Conservation (phyloP, 2,797 vertebrate genomes). For the Cirrhinus mrigala region DNA sequence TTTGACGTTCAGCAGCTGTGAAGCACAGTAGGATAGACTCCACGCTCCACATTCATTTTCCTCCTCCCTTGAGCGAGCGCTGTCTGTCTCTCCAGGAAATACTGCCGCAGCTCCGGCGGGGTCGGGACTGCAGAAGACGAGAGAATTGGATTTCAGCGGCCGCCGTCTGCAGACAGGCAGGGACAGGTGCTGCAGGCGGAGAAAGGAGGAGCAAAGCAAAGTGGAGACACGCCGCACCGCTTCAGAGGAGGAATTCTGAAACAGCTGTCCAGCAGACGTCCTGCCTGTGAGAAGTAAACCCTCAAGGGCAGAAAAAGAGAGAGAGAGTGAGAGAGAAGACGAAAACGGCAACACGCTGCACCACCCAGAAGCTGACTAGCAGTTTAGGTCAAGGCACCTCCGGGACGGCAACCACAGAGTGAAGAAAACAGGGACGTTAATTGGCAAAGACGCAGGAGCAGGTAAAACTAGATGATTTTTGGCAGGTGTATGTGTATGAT, state of each 20-base stretch:
- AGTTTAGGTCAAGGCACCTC: constrained; percentile 42
- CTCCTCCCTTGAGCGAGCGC: constrained; percentile 20
- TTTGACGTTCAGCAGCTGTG: constrained; percentile 39
- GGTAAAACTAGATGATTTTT: constrained; percentile 49
- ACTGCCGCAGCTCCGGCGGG: constrained; percentile 24
- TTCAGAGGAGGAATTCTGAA: constrained; percentile 76
- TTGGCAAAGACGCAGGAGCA: constrained; percentile 35
- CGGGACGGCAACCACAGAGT: constrained; percentile 26
- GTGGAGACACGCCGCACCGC: constrained; percentile 65
- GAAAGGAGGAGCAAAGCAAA: constrained; percentile 56
- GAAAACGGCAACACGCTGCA: constrained; percentile 47
- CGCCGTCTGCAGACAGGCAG: constrained; percentile 42
- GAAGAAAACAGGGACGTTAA: constrained; percentile 28
- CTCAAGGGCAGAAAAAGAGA: constrained; percentile 50
- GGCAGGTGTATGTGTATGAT: neutral
- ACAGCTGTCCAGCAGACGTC: constrained; percentile 83
- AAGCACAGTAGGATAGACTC: constrained; percentile 16
- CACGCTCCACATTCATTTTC: constrained; percentile 14
- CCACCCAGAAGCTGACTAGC: constrained; percentile 51
- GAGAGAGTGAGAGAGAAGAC: constrained; percentile 46
- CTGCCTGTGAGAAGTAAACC: constrained; percentile 56
- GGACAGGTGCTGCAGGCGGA: constrained; percentile 60
- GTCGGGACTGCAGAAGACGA: constrained; percentile 24
- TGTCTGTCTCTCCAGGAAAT: constrained; percentile 28
- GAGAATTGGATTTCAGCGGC: constrained; percentile 20